phyloP scores from a whole-genome alignment of 1,140 invertebrate genomes.

The Bombus turneri region DNA sequence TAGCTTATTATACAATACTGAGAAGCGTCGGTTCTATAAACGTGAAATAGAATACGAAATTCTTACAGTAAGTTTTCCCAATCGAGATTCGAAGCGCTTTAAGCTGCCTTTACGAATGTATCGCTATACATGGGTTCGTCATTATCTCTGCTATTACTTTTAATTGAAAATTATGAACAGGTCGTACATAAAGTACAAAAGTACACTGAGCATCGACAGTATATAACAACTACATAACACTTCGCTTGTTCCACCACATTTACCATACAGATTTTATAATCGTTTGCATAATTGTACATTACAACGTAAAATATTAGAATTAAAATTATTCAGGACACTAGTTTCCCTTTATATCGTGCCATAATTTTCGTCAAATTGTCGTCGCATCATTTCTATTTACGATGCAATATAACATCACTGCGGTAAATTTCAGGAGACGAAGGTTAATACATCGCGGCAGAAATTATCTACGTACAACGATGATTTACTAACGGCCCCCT shows the following conservation, averaged over 20 bases:
- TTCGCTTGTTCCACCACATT: neutral
- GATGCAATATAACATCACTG: too few relatives aligned
- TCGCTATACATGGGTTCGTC: slow-evolving; percentile 28
- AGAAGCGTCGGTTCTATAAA: too few relatives aligned
- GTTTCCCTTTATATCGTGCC: too few relatives aligned
- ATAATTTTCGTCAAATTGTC: too few relatives aligned
- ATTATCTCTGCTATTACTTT: slow-evolving; percentile 45
- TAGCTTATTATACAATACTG: too few relatives aligned
- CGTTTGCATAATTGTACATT: neutral
- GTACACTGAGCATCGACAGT: too few relatives aligned
- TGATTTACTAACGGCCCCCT: neutral
- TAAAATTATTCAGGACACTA: neutral
- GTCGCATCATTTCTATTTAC: too few relatives aligned
- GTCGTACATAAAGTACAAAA: neutral
- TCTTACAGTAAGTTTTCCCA: neutral
- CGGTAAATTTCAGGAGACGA: neutral
- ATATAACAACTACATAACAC: too few relatives aligned
- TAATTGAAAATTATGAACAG: slow-evolving; percentile 33
- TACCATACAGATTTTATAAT: neutral
- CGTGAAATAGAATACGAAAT: neutral
- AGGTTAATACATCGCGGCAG: neutral
- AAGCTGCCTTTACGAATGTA: neutral
- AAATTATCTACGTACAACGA: too few relatives aligned
- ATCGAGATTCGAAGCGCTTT: neutral
- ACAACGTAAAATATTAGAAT: neutral